Evolutionary conservation across 1,140 invertebrate genomes (phyloP), one percentile per base, ranked within the genome.

Genomic region (Acromyrmex echinatior): DNA sequence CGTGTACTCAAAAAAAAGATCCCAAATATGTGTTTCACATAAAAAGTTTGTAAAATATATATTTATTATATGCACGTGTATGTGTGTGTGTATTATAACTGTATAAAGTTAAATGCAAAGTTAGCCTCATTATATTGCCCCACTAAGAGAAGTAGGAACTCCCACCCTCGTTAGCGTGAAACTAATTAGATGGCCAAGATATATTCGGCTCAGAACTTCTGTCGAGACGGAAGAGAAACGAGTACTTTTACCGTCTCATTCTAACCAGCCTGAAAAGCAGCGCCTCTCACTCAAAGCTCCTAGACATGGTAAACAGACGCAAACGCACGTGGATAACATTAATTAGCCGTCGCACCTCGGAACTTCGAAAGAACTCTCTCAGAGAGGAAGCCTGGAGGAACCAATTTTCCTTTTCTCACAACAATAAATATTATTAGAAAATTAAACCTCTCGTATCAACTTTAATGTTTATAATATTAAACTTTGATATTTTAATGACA

Each of bases 111-210:
- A 76, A 51, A 63, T 76, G 56, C 28, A 51, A 31, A 76, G 60
- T 84, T 82, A 74, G 53, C 56, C 45, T 53, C 70, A 58, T 76
- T 84, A 76, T 63, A 62, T 70, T 84, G 53, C 14, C 28, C 70
- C 80, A 74, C 70, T 62, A 62, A 76, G 56, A 84, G 39, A 62
- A 76, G 39, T 49, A 31, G 14, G 16, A 51, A 65, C 25, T 85
- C 53, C 14, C 62, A 18, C n/a, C 18, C 56, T 76, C 56, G 56
- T 49, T 84, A 76, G 45, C 39, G 53, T 45, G 31, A 81, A 81
- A 71, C 56, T 84, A 74, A 84, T 84, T 84, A 84, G 45, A 84
- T 76, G 45, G 70, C 71, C 80, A 51, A 74, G 70, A 84, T 84
- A 76, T 84, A 84, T 84, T 74, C 25, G 70, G 28, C 80, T 49